Percentiles rank a stretch among this genome's conserved stretches.
Evolutionary conservation across 2,797 vertebrate species (phyloP).

Genomic region (Diglossa cyanea): DNA sequence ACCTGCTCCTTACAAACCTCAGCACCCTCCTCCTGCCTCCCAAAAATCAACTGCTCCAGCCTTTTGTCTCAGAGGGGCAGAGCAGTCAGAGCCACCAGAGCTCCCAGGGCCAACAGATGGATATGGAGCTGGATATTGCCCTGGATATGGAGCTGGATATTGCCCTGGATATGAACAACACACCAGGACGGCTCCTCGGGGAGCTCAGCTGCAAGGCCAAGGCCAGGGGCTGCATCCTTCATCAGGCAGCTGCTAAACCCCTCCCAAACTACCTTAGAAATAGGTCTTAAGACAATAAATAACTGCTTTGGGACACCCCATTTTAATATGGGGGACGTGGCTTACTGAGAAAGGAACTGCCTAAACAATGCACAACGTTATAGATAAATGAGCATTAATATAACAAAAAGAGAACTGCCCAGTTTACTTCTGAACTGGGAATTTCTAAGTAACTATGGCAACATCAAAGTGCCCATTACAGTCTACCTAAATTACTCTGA

Average conservation of each 20-base stretch:
- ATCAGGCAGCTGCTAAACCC: rapidly evolving
- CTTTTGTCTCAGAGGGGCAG: neutral
- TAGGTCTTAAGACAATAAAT: neutral
- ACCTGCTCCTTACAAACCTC: neutral
- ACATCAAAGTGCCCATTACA: neutral
- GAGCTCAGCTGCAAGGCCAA: neutral
- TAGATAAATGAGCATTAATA: neutral
- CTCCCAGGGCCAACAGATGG: rapidly evolving
- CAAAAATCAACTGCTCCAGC: neutral
- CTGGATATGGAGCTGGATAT: no score
- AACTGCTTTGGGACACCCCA: neutral
- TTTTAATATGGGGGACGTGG: rapidly evolving
- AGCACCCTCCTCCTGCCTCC: neutral
- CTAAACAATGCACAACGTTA: rapidly evolving
- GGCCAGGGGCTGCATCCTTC: neutral
- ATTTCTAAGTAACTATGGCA: neutral
- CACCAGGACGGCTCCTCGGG: rapidly evolving
- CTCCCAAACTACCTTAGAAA: neutral
- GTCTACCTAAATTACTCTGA: neutral
- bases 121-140: no score
- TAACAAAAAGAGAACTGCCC: rapidly evolving
- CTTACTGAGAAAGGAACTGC: neutral
- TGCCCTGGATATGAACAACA: rapidly evolving
- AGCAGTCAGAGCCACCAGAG: neutral
- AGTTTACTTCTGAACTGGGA: neutral